Evolutionary conservation across 2,888 invertebrate species (phyloP).

Genomic region (Steinernema carpocapsae): DNA sequence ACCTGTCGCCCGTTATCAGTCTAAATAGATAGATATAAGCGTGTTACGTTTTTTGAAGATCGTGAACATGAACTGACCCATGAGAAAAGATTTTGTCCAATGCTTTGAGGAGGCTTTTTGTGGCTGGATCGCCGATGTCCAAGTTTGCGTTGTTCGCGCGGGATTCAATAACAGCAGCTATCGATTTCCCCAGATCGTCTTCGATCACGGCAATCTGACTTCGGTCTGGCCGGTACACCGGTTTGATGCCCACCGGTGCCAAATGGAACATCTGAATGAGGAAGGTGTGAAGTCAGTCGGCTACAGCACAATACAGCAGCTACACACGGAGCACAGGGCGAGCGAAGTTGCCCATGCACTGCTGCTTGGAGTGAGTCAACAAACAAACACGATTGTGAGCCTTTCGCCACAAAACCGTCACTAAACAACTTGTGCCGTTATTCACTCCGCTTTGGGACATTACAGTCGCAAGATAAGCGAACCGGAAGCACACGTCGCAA

Average conservation of each 20-base stretch:
- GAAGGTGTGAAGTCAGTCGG: not conserved
- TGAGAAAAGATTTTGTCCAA: conserved; percentile 58
- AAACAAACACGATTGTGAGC: not conserved
- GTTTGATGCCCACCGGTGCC: conserved; percentile 39
- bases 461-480: not conserved
- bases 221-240: conserved; percentile 17
- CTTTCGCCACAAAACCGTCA: not conserved
- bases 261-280: conserved; percentile 34
- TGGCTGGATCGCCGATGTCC: conserved; percentile 37
- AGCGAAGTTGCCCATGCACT: not conserved
- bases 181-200: conserved; percentile 26
- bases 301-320: not conserved
- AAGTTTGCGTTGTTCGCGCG: not conserved
- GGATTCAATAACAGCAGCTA: conserved; percentile 9
- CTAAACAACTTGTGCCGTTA: not conserved
- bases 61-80: conserved; percentile 45
- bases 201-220: conserved; percentile 37
- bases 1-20: conserved; percentile 48
- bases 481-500: not conserved
- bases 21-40: conserved; percentile 42
- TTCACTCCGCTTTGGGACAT: not conserved
- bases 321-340: not conserved
- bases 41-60: not conserved
- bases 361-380: not conserved
- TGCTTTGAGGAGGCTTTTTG: conserved; percentile 49